A percentile compares a stretch with the other conserved stretches of the same genome.
Conservation (phyloP, 2,888 invertebrate genomes). For the Latrodectus hesperus region DNA sequence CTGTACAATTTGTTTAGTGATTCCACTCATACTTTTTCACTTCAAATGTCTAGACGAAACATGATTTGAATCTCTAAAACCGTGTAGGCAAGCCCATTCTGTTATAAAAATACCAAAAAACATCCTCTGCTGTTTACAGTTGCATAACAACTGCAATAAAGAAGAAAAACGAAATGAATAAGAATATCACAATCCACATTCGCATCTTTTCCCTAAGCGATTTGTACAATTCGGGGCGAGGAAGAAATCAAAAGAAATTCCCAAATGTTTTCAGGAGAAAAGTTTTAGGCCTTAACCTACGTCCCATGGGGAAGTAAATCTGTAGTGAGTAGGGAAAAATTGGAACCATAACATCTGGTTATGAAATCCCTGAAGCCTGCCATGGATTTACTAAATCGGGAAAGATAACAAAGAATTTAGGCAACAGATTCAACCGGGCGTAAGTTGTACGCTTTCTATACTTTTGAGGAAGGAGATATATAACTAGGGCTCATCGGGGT, state of each 20-base stretch:
- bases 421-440: constrained; percentile 39
- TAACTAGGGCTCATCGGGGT: neutral
- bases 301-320: constrained; percentile 1
- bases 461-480: constrained; percentile 17
- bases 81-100: no score
- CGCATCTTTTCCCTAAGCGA: constrained; percentile 18
- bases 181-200: constrained; percentile 48
- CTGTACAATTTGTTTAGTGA: no score
- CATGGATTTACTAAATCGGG: constrained; percentile 53
- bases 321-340: constrained; percentile 24
- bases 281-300: constrained; percentile 33
- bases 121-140: constrained; percentile 21
- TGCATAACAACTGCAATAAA: constrained; percentile 15
- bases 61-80: neutral
- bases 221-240: constrained; percentile 24
- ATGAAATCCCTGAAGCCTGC: constrained; percentile 58
- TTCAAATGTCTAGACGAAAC: neutral
- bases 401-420: constrained; percentile 51
- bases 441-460: constrained; percentile 14
- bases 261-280: constrained; percentile 50
- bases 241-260: constrained; percentile 37
- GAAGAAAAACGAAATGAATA: constrained; percentile 44
- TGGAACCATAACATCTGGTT: constrained; percentile 62
- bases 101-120: no score
- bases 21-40: neutral